Evolutionary conservation across 92 coral and sea anemone species (phyloP), one percentile per base, ranked within the genome.

Genomic region (Paragorgia papillata): DNA sequence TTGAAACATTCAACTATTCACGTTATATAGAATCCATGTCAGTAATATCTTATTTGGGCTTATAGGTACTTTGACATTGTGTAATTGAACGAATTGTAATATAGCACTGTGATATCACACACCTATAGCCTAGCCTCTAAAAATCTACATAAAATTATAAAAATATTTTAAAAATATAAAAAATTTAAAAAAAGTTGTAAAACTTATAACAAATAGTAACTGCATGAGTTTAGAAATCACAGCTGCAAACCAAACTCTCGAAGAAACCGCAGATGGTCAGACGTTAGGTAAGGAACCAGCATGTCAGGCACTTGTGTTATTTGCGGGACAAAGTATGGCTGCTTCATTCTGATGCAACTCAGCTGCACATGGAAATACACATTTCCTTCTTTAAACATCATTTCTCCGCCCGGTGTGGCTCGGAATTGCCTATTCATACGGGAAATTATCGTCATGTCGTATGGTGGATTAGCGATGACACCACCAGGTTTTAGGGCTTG

Each of bases 361-460:
- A 60, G 48, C 17, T 74, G 26, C 4, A 59, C 37, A 60, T 50
- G 80, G 80, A 74, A 74, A 35, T 74, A 74, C 12, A 50, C 80
- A 34, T 57, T 74, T 13, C 69, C 69, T 44, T 57, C 61, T 59
- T 27, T 62, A 25, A 24, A 17, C 29, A 24, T 76, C 37, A 49
- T 31, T 12, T 37, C 63, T 24, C 14, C 71, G 26, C 27, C 46
- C 5, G 21, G 63, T 25, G 80, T 31, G 24, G 28, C 39, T 14
- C 50, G 21, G 46, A 25, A 53, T 14, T 21, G 46, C 50, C 69
- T 12, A n/a, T 60, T 43, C 80, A 74, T 74, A 13, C 61, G 61
- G 3, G 80, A 24, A 2, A 58, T 44, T 3, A 74, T 50, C 12
- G 41, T 60, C 37, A 74, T 31, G 21, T 74, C 80, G 20, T 32